phyloP scores from a whole-genome alignment of 2,888 invertebrate genomes.

The Ophion slaviceki region DNA sequence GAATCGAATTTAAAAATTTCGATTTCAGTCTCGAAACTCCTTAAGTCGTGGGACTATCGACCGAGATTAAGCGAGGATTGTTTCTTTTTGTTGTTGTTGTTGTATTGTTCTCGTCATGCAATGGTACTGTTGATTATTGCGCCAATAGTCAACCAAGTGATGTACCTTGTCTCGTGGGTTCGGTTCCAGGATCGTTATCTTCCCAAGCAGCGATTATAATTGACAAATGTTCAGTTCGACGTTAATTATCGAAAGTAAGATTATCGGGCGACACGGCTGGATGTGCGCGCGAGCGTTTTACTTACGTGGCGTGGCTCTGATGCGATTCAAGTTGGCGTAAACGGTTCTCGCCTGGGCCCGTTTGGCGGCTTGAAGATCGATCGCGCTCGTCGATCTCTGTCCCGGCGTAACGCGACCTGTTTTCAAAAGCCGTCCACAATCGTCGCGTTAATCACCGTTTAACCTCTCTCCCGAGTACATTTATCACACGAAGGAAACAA shows the following conservation, averaged over 20 bases:
- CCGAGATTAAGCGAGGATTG: background rate
- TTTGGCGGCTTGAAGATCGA: constrained; percentile 96
- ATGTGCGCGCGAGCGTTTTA: constrained; percentile 74
- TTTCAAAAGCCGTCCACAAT: constrained; percentile 23
- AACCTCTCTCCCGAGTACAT: background rate
- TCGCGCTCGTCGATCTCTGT: constrained; percentile 94
- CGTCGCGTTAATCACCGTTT: background rate
- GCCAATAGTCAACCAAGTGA: background rate
- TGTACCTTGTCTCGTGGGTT: constrained; percentile 74
- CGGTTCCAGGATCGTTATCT: constrained; percentile 75
- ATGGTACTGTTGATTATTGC: background rate
- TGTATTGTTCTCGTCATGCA: background rate
- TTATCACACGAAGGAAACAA: constrained; percentile 2
- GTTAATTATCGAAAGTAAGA: background rate
- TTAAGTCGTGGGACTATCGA: background rate
- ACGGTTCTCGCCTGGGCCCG: constrained; percentile 93
- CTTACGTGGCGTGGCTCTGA: constrained; percentile 92
- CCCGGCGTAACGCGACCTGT: constrained; percentile 77
- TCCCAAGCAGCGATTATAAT: constrained; percentile 69
- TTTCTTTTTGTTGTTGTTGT: background rate
- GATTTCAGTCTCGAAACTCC: too few relatives aligned
- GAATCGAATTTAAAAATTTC: too few relatives aligned
- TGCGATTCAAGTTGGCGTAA: constrained; percentile 91
- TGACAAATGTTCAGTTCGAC: constrained; percentile 38
- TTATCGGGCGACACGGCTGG: background rate